These are phyloP conservation scores for Brachystomella parvula DNA, from an alignment of 1,140 invertebrate species.

Conservation along the genomic window DNA sequence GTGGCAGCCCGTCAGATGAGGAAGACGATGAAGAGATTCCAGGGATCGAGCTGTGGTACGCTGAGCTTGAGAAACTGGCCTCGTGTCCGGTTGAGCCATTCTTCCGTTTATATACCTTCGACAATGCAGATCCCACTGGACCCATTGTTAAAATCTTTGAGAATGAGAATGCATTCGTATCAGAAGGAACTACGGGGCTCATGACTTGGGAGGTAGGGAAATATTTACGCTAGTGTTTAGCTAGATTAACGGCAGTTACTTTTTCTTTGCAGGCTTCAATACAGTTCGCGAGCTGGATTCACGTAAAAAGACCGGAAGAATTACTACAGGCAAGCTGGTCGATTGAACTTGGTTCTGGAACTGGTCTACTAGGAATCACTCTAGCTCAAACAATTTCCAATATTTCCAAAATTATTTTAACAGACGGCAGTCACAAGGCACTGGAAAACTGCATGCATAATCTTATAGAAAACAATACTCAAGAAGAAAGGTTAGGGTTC, in stretches of 20 bases:
- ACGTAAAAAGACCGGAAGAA: not conserved
- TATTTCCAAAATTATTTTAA: not conserved
- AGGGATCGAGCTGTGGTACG: not conserved
- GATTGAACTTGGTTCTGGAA: conserved; percentile 7
- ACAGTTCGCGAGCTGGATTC: not conserved
- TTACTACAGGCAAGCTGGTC: not conserved
- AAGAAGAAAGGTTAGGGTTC: not conserved
- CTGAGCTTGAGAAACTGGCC: not conserved
- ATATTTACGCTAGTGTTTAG: not conserved
- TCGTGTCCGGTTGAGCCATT: not conserved
- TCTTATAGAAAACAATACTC: not conserved
- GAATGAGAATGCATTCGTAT: conserved; percentile 3
- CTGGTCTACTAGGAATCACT: not conserved
- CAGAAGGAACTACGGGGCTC: conserved; percentile 5
- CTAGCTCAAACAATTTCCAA: not conserved
- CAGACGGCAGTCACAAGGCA: not conserved
- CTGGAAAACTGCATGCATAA: not conserved
- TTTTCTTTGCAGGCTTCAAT: not conserved
- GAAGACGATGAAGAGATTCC: not conserved
- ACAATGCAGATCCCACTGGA: not conserved
- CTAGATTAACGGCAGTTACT: not conserved
- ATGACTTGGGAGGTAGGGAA: conserved; percentile 4
- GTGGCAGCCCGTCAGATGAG: too few species aligned
- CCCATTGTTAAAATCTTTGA: not conserved
- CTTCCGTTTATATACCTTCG: not conserved